Base-by-base conservation (phyloP, 1,140 invertebrate genomes). In the Zaprionus kolodkinae region DNA sequence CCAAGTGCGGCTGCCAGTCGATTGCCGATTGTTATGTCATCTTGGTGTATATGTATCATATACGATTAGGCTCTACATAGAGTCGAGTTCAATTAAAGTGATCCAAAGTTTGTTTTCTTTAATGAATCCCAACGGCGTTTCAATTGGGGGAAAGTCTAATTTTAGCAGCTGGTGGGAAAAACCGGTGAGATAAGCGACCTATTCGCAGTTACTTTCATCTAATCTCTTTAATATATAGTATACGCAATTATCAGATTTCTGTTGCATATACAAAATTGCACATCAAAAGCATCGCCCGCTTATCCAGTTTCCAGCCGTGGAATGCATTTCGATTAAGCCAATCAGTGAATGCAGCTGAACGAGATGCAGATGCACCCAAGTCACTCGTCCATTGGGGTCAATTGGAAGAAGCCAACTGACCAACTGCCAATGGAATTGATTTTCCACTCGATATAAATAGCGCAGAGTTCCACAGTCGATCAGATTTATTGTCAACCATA, bases 321-420 rank as follows among this genome's bases (percentile, higher is more conserved):
- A 61, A 87, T 88, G 79, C 84, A 40, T 52, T 77, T 87, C 61
- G 15, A 78, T 87, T 83, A 62, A 72, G 61, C 21, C 79, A 88
- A 88, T 87, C 62, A 76, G 21, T 2, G 72, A 56, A 15, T 21
- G 59, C 52, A 67, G 12, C 17, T 25, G 45, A 25, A 17, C 45
- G 17, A 17, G 9, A 21, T 50, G 21, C 36, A 38, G 60, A 66
- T 69, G 75, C 66, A 74, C 54, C 67, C 63, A 54, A 56, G 52
- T 71, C 33, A 15, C 40, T 52, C 65, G 73, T 54, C 66, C 72
- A 87, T 82, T 86, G 68, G 76, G 80, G 78, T 80, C 73, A 87
- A 87, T 87, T 88, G 56, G 57, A 67, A 67, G 36, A 45, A 15
- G 40, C 40, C 40, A 45, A 45, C 38, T 43, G 38, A 13, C 7